These are phyloP conservation scores for Equus przewalskii DNA, from an alignment of 2,113 vertebrate species.

Conservation along the genomic window DNA sequence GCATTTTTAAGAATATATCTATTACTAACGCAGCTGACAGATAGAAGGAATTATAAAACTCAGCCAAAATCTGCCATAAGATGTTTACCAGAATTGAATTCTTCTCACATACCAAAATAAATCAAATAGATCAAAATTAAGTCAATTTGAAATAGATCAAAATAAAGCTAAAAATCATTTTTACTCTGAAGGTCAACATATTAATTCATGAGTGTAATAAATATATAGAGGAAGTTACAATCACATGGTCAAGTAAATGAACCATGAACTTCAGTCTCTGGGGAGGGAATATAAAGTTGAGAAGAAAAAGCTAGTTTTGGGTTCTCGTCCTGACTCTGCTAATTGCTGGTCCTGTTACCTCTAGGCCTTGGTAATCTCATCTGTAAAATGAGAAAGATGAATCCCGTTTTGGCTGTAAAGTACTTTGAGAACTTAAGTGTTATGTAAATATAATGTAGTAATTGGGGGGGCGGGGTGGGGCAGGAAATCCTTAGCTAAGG, in stretches of 20 bases:
- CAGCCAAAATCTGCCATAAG: background rate
- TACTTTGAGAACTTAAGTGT: background rate
- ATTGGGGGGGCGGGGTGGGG: background rate
- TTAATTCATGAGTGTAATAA: background rate
- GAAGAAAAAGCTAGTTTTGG: background rate
- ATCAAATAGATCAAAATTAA: background rate
- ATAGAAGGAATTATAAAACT: background rate
- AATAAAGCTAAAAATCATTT: background rate
- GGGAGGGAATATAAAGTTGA: background rate
- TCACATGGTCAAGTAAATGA: background rate
- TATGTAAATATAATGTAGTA: background rate
- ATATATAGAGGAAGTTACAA: background rate
- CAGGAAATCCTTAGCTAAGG: background rate
- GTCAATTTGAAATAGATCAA: background rate
- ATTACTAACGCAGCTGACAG: background rate
- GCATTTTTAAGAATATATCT: background rate
- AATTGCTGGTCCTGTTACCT: background rate
- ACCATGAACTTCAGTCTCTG: background rate
- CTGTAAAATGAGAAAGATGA: slow-evolving; percentile 6
- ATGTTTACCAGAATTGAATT: background rate
- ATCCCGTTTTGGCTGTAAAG: background rate
- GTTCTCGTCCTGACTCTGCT: background rate
- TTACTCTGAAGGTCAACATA: background rate
- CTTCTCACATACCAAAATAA: background rate
- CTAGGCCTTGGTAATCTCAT: background rate